Conservation (phyloP, 1,140 invertebrate genomes). For the Heliothis subflexa region DNA sequence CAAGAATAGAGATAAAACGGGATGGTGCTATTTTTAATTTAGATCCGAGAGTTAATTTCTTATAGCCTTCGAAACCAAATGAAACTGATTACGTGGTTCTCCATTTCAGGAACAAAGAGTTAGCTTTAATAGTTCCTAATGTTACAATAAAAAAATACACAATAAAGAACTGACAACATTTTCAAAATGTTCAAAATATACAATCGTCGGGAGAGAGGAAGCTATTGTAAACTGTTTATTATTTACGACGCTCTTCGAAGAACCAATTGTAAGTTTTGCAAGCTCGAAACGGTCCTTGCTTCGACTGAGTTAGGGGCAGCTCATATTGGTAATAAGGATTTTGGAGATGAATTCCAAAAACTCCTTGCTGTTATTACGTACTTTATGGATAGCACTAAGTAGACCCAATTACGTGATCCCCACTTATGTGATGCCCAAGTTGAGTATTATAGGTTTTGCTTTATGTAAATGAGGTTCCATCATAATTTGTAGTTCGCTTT, state of each 20-base stretch:
- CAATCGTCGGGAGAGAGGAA: conserved; percentile 12
- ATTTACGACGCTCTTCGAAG: conserved; percentile 32
- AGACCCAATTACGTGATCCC: too few relatives aligned
- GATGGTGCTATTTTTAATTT: not conserved
- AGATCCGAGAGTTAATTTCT: not conserved
- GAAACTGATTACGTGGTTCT: not conserved
- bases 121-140: not conserved
- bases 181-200: conserved; percentile 33
- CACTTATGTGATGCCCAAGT: too few relatives aligned
- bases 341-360: too few relatives aligned
- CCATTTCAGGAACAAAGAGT: not conserved
- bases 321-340: not conserved
- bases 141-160: conserved; percentile 18
- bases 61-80: not conserved
- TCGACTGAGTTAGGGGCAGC: conserved; percentile 9
- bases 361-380: too few relatives aligned
- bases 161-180: conserved; percentile 19
- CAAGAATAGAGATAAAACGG: too few relatives aligned
- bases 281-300: conserved; percentile 10
- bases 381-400: too few relatives aligned
- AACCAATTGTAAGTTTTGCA: conserved; percentile 34
- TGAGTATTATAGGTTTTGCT: too few relatives aligned
- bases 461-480: too few relatives aligned
- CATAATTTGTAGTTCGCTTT: too few relatives aligned
- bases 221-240: conserved; percentile 40